Base-by-base conservation (phyloP, 1,140 invertebrate genomes). In the Cyrtorhinus lividipennis region DNA sequence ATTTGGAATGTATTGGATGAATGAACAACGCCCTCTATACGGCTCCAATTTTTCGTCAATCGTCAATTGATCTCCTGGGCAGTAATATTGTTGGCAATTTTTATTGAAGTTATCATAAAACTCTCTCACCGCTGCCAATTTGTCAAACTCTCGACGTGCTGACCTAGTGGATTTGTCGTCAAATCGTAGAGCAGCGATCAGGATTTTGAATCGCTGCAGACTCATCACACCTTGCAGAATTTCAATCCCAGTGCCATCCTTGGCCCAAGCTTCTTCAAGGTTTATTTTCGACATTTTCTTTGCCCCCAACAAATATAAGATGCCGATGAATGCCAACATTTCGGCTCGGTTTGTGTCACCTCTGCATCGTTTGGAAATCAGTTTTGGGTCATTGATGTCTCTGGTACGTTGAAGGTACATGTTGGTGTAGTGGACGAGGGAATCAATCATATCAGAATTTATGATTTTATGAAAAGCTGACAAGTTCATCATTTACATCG, bases 11-110 rank as follows among this genome's bases (percentile, higher is more conserved):
- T 74, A 77, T 62, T 73, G 71, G 26, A 68, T 59, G 60, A 76
- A 76, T n/a, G 24, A 27, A 68, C 73, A 76, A 23, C 69, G 64
- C 25, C 74, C 75, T 53, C 72, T 58, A 66, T 74, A 77, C 13
- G 63, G 62, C 62, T 70, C 62, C 1, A 77, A 66, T 66, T 71
- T 74, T 66, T 77, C 73, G 65, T 78, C 74, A 24, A 75, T 71
- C n/a, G 70, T 74, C 5, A 72, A 63, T 68, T 67, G 27, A 64
- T 72, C 68, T 56, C 65, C 62, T n/a, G 67, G 61, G 38, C 65
- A 63, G 58, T 72, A 74, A 2, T 67, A 70, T 73, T 70, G 66
- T 58, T 72, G 62, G 65, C 71, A 75, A 2, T 69, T 73, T 15
- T 66, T 2, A 15, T 71, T 67, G 62, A 75, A 73, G 8, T 56